These are phyloP conservation scores for Oryzias melastigma DNA, from an alignment of 2,113 vertebrate genomes.

Conservation along the genomic window DNA sequence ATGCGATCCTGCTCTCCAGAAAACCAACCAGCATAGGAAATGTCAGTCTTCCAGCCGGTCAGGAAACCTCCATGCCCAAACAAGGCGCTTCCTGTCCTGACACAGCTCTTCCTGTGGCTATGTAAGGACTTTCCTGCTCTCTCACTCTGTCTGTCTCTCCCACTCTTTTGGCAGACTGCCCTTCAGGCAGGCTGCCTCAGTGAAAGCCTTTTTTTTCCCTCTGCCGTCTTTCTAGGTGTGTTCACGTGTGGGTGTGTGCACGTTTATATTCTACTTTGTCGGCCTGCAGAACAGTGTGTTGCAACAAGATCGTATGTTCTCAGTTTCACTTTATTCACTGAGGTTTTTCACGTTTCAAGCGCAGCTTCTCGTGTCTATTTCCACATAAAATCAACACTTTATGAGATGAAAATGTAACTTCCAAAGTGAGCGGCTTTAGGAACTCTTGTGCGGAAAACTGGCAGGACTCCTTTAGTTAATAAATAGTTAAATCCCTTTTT, in stretches of 20 bases:
- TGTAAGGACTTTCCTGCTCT: slow-evolving; percentile 83
- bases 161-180: slow-evolving; percentile 75
- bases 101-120: slow-evolving; percentile 80
- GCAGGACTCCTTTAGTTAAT: too few species aligned
- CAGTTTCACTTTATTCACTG: too few species aligned
- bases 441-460: too few species aligned
- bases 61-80: slow-evolving; percentile 81
- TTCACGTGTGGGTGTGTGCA: slow-evolving; percentile 21
- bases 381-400: too few species aligned
- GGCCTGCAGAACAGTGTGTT: slow-evolving; percentile 21
- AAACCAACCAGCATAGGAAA: slow-evolving; percentile 77
- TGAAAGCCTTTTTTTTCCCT: slow-evolving; percentile 60
- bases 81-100: slow-evolving; percentile 81
- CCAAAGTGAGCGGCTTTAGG: too few species aligned
- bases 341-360: too few species aligned
- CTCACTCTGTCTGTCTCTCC: slow-evolving; percentile 45
- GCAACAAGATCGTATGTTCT: slow-evolving; percentile 15
- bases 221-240: slow-evolving; percentile 39
- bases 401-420: too few species aligned
- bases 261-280: slow-evolving; percentile 21
- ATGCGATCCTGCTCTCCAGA: slow-evolving; percentile 74
- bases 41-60: slow-evolving; percentile 74
- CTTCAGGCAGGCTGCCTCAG: slow-evolving; percentile 70
- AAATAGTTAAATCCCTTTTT: too few species aligned
- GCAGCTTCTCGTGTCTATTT: too few species aligned